Percentiles rank a stretch among this genome's conserved stretches.
Evolutionary conservation across 2,888 invertebrate genomes (phyloP).

Genomic region (Macaria notata): DNA sequence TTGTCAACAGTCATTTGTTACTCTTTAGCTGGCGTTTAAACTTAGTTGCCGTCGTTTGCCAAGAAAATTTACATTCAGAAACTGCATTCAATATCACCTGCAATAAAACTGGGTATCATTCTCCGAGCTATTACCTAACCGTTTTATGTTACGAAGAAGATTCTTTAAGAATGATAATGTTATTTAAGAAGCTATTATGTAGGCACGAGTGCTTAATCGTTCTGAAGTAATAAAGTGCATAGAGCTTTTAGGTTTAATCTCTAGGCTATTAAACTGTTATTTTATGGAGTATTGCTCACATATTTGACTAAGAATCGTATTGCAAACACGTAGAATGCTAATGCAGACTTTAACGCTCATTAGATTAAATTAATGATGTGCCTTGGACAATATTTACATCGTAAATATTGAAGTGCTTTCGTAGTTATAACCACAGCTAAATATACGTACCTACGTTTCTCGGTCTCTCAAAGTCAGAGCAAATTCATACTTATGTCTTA

Average conservation of each 20-base stretch:
- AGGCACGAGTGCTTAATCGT: not conserved
- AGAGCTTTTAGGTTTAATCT: constrained; percentile 6
- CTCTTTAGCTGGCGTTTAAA: not conserved
- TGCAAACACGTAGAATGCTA: constrained; percentile 6
- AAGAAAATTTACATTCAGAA: constrained; percentile 3
- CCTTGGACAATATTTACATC: too few species aligned
- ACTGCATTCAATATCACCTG: constrained; percentile 7
- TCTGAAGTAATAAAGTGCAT: constrained; percentile 9
- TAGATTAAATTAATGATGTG: too few species aligned
- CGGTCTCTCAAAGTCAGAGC: too few species aligned
- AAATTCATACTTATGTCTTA: too few species aligned
- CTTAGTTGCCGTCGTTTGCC: not conserved
- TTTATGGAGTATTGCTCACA: constrained; percentile 3
- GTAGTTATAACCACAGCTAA: too few species aligned
- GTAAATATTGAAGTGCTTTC: too few species aligned
- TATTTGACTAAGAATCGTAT: constrained; percentile 2
- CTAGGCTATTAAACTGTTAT: constrained; percentile 5
- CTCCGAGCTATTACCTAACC: constrained; percentile 11
- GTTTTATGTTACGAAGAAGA: constrained; percentile 5
- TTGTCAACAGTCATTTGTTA: constrained; percentile 27
- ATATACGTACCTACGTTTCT: too few species aligned
- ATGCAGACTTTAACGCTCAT: constrained; percentile 2
- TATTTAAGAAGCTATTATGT: not conserved
- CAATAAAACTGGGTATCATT: constrained; percentile 9
- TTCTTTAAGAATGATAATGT: constrained; percentile 4